A percentile compares a stretch with the other conserved stretches of the same genome.
phyloP scores from a whole-genome alignment of 2,888 invertebrate species.

The Seira musarum region DNA sequence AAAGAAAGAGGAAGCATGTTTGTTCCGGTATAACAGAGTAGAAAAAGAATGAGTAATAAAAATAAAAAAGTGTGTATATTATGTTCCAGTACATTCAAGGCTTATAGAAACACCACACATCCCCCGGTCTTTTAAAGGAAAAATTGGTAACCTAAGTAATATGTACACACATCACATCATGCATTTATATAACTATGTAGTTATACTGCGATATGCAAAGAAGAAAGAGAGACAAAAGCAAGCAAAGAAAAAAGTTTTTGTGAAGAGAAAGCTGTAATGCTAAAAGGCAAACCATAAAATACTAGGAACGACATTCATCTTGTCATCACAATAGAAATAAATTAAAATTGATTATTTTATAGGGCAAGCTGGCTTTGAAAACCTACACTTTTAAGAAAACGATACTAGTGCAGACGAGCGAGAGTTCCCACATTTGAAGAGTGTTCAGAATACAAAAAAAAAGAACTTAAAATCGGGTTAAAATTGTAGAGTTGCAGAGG shows the following conservation, averaged over 20 bases:
- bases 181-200: neutral
- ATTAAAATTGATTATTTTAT: slow-evolving; percentile 59
- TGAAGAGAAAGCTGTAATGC: slow-evolving; percentile 16
- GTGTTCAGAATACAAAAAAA: neutral
- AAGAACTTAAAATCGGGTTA: neutral
- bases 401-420: neutral
- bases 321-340: slow-evolving; percentile 57
- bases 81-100: neutral
- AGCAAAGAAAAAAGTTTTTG: slow-evolving; percentile 18
- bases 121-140: neutral
- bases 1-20: neutral
- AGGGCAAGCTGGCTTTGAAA: neutral
- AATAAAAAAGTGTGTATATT: no score
- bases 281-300: slow-evolving; percentile 54
- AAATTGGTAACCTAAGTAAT: neutral
- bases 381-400: neutral
- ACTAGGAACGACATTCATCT: slow-evolving; percentile 56
- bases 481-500: no score
- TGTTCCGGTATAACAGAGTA: neutral
- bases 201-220: neutral
- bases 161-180: neutral
- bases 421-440: no score
- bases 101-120: neutral
- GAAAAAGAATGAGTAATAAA: neutral
- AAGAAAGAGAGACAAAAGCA: slow-evolving; percentile 21